Conservation (phyloP, 2,888 invertebrate species). For the Rhopalosiphum nymphaeae region DNA sequence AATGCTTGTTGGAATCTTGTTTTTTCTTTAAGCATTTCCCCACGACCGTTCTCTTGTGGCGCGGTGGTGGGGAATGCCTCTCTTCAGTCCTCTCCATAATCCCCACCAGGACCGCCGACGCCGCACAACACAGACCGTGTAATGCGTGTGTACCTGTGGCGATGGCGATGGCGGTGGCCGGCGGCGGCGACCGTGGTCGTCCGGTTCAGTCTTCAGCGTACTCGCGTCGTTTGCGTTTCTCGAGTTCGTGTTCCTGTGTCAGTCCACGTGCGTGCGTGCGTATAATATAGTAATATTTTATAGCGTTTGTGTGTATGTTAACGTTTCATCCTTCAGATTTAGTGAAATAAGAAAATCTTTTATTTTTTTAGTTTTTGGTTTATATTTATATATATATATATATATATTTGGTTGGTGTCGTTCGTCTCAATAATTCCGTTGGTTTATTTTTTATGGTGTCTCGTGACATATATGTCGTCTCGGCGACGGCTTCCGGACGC, state of each 20-base stretch:
- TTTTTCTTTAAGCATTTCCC: constrained; percentile 64
- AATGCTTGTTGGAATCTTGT: constrained; percentile 65
- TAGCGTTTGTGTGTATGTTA: background rate
- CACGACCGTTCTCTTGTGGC: constrained; percentile 3
- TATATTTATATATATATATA: background rate
- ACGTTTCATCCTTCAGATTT: background rate
- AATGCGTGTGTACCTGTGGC: constrained; percentile 58
- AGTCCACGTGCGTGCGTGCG: constrained; percentile 2
- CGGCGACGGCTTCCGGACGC: constrained; percentile 57
- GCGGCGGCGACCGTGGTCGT: constrained; percentile 32
- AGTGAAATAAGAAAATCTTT: background rate
- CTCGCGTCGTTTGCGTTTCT: background rate
- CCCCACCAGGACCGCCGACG: background rate
- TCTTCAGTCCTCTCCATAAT: background rate
- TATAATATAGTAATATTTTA: background rate
- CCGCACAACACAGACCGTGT: constrained; percentile 1
- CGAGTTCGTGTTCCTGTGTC: background rate
- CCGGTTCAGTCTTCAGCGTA: constrained; percentile 47
- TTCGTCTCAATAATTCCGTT: background rate
- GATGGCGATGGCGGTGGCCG: constrained; percentile 1
- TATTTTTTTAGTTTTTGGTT: background rate
- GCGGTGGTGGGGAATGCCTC: constrained; percentile 25
- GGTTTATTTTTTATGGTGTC: constrained; percentile 57
- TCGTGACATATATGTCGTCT: constrained; percentile 61
- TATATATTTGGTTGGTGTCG: background rate